Percentiles rank a stretch among this genome's conserved stretches.
Evolutionary conservation across 2,888 invertebrate genomes (phyloP).

Genomic region (Drosophila recens): DNA sequence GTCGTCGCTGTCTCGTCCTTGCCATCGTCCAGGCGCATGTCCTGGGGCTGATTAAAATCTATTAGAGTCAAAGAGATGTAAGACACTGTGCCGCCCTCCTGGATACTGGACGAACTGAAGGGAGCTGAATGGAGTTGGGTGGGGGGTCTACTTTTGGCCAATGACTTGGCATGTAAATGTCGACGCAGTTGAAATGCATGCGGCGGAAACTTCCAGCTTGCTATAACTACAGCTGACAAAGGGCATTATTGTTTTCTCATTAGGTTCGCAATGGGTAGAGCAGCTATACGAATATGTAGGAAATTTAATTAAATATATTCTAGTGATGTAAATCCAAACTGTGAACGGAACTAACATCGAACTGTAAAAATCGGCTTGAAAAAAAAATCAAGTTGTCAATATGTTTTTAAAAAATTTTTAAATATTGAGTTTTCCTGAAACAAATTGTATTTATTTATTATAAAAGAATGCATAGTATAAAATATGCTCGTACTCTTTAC

Average conservation of each 20-base stretch:
- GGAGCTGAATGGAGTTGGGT: not conserved
- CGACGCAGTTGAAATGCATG: constrained; percentile 78
- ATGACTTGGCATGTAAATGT: constrained; percentile 76
- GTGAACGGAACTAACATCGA: too few relatives aligned
- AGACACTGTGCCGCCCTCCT: constrained; percentile 55
- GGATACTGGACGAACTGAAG: not conserved
- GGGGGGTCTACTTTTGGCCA: constrained; percentile 47
- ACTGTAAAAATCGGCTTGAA: too few relatives aligned
- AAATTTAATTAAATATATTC: not conserved
- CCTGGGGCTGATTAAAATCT: constrained; percentile 83
- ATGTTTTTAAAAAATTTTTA: too few relatives aligned
- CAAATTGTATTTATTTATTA: too few relatives aligned
- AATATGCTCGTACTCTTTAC: too few relatives aligned
- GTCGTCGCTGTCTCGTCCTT: constrained; percentile 50
- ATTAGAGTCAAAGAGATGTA: constrained; percentile 79
- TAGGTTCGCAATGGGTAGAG: not conserved
- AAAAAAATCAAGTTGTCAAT: too few relatives aligned
- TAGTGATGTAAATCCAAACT: too few relatives aligned
- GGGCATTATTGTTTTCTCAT: constrained; percentile 30
- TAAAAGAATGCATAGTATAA: too few relatives aligned
- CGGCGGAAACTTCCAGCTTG: constrained; percentile 67
- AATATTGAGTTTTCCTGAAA: too few relatives aligned
- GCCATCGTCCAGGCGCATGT: constrained; percentile 63
- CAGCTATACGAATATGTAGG: not conserved
- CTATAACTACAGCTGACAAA: constrained; percentile 23